Base-by-base conservation (phyloP, 2,888 invertebrate species). In the Catocala sponsa region DNA sequence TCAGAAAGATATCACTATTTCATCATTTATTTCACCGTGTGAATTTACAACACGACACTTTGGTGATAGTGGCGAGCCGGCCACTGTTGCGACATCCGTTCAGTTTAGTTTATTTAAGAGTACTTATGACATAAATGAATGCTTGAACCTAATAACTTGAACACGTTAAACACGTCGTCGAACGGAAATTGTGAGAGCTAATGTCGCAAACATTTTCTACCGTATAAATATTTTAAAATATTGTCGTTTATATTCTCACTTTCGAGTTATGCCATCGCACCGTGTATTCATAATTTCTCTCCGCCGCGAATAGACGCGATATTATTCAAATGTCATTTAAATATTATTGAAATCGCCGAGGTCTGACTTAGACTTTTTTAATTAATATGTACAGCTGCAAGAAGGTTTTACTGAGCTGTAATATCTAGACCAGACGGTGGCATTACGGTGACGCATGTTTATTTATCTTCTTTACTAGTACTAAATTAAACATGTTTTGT, bases 121-220 rank as follows among this genome's bases (percentile, higher is more conserved):
- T 38, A 38, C 7, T 38, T 73, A 70, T 67, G 70, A 76, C 64
- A 74, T 76, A 67, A 68, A 70, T 72, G 68, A 67, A 72, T 76
- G 70, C 58, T 62, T 64, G 59, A 68, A 46, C 46, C 9, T 15
- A 66, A 70, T 70, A 65, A 66, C 69, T 68, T 58, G 59, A 62
- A 63, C 69, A 58, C 52, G 49, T 65, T 59, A 56, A 56, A 13
- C 32, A 50, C 59, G 54, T 65, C 66, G 58, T 60, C 58, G 60
- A 76, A 70, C 77, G 81, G 79, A 81, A 79, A 80, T 80, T 78
- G 72, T 74, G 72, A 72, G 68, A 75, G 70, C 61, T 64, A 69
- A 73, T 72, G 70, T 68, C 63, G 49, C 72, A 66, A 72, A 70
- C 67, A 68, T 76, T 75, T 78, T 72, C 76, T 74, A 65, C 56